Percentiles rank a stretch among this genome's conserved stretches.
These are phyloP conservation scores for Chiloscyllium punctatum DNA, from an alignment of 2,797 vertebrate genomes.

Conservation along the genomic window DNA sequence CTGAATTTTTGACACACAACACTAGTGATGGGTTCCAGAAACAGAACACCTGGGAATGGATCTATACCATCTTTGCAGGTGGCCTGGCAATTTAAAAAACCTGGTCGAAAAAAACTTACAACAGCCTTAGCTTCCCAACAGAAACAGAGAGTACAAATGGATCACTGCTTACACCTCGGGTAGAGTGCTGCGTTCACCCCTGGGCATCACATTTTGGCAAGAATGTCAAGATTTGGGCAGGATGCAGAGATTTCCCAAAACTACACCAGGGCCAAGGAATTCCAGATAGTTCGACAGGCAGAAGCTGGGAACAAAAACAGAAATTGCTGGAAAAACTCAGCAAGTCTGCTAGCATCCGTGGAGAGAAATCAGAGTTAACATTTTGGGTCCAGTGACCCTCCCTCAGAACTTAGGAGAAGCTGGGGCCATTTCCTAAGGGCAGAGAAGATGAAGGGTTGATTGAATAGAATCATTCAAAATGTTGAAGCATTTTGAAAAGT, in stretches of 20 bases:
- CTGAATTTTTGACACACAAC: neutral
- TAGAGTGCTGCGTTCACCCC: neutral
- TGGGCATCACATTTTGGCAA: neutral
- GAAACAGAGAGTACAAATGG: neutral
- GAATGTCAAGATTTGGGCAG: neutral
- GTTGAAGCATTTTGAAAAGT: neutral
- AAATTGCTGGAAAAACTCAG: no score
- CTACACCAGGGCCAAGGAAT: neutral
- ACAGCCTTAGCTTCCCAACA: neutral
- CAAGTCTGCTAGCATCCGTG: no score
- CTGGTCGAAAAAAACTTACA: neutral
- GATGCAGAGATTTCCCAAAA: neutral
- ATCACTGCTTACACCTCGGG: neutral
- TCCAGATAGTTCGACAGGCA: neutral
- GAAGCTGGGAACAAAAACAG: no score
- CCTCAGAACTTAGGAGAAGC: neutral
- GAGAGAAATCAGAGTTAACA: no score
- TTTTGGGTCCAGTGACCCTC: no score
- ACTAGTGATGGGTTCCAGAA: neutral
- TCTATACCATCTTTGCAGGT: neutral
- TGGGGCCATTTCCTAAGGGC: neutral
- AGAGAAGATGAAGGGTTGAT: neutral
- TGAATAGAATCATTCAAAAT: neutral
- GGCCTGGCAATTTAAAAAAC: neutral
- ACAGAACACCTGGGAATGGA: neutral